These are phyloP conservation scores for Trissonchulus latispiculum DNA, from an alignment of 2,888 invertebrate species.

Conservation along the genomic window DNA sequence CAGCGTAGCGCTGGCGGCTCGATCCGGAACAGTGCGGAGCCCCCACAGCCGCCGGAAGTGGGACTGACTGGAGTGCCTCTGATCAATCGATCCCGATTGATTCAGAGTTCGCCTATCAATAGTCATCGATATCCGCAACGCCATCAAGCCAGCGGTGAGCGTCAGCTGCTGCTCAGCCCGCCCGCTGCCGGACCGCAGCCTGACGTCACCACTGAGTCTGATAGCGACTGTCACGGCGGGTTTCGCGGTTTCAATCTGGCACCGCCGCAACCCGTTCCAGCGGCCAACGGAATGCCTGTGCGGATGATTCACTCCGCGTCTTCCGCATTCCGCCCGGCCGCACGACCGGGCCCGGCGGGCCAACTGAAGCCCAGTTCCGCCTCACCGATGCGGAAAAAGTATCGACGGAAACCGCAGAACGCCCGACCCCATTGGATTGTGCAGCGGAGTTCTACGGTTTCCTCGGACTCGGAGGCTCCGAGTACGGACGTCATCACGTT, in stretches of 20 bases:
- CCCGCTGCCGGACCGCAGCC: background rate
- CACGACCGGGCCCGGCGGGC: background rate
- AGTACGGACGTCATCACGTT: background rate
- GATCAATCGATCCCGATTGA: background rate
- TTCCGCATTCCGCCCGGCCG: background rate
- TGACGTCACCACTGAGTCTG: background rate
- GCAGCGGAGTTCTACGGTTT: background rate
- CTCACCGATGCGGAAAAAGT: background rate
- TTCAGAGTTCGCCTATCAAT: background rate
- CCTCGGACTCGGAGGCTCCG: background rate
- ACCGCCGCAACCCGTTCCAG: background rate
- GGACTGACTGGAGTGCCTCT: background rate
- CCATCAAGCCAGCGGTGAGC: too few species aligned
- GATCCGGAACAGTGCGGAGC: background rate
- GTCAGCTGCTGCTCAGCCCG: background rate
- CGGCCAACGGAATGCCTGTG: background rate
- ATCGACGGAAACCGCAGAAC: background rate
- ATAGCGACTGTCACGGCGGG: background rate
- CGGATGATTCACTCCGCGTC: background rate
- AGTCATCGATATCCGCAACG: too few species aligned
- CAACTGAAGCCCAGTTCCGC: background rate
- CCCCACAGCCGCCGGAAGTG: constrained; percentile 18
- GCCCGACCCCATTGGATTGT: background rate
- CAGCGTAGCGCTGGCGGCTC: constrained; percentile 16
- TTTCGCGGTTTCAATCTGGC: background rate